Conservation (phyloP, 2,113 vertebrate species). For the Etia nguti region DNA sequence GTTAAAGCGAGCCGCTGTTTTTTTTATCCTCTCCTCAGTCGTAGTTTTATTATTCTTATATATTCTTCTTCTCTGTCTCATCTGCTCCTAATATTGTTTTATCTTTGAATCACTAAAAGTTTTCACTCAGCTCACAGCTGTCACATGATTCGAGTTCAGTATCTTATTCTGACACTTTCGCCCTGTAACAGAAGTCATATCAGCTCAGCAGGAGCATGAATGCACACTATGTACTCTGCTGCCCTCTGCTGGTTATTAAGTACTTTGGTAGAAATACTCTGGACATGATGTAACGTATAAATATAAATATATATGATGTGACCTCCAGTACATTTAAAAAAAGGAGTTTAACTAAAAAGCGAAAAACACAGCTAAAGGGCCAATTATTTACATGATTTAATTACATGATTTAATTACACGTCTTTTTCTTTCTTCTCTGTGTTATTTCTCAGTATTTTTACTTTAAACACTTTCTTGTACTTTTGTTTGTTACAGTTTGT, state of each 20-base stretch:
- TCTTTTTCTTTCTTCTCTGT: not conserved
- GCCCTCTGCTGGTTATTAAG: not conserved
- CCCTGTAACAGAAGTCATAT: too few relatives aligned
- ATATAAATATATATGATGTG: not conserved
- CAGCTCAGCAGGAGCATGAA: not conserved
- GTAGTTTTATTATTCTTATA: not conserved
- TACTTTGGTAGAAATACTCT: not conserved
- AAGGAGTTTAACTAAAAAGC: not conserved
- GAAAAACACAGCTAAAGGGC: not conserved
- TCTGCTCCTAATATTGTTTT: not conserved
- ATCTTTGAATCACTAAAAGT: not conserved
- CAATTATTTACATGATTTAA: rapidly evolving
- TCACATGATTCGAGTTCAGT: not conserved
- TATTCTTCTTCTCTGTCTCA: not conserved
- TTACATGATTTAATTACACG: rapidly evolving
- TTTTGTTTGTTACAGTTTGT: not conserved
- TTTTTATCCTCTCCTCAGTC: not conserved
- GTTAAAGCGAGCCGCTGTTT: not conserved
- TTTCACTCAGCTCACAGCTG: not conserved
- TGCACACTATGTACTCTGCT: not conserved
- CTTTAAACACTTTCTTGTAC: not conserved
- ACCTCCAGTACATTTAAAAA: not conserved
- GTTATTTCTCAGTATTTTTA: not conserved
- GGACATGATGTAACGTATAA: not conserved
- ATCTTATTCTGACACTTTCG: not conserved